Percentiles rank a stretch among this genome's conserved stretches.
These are phyloP conservation scores for Euwallacea similis DNA, from an alignment of 1,140 invertebrate genomes.

Conservation along the genomic window DNA sequence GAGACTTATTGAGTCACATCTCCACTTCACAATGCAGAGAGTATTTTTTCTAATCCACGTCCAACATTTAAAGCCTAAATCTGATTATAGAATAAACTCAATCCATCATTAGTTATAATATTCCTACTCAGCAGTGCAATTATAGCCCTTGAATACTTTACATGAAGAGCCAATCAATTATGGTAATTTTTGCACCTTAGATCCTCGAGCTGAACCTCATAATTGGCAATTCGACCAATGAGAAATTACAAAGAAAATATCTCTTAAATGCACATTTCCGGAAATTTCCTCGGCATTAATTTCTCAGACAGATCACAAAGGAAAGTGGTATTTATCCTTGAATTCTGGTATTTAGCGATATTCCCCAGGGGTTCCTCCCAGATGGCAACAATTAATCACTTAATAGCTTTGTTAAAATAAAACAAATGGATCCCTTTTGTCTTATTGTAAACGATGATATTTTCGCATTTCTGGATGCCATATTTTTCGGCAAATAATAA, in stretches of 20 bases:
- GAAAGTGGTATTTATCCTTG: constrained; percentile 10
- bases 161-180: no score
- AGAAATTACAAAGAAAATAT: constrained; percentile 2
- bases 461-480: constrained; percentile 11
- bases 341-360: constrained; percentile 20
- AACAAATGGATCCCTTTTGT: constrained; percentile 20
- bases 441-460: constrained; percentile 14
- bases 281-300: constrained; percentile 14
- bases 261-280: constrained; percentile 10
- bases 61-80: no score
- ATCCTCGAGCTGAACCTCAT: no score
- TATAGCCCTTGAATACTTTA: no score
- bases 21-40: no score
- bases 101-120: no score
- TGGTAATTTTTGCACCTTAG: no score
- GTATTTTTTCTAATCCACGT: no score
- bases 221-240: no score
- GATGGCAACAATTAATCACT: constrained; percentile 20
- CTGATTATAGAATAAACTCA: no score
- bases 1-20: no score
- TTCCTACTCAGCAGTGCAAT: no score
- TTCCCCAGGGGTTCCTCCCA: constrained; percentile 16
- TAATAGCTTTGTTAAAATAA: constrained; percentile 28
- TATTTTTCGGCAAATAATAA: background rate
- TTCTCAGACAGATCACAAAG: constrained; percentile 11